These are phyloP conservation scores for Alosa alosa DNA, from an alignment of 2,113 vertebrate genomes.

Conservation along the genomic window DNA sequence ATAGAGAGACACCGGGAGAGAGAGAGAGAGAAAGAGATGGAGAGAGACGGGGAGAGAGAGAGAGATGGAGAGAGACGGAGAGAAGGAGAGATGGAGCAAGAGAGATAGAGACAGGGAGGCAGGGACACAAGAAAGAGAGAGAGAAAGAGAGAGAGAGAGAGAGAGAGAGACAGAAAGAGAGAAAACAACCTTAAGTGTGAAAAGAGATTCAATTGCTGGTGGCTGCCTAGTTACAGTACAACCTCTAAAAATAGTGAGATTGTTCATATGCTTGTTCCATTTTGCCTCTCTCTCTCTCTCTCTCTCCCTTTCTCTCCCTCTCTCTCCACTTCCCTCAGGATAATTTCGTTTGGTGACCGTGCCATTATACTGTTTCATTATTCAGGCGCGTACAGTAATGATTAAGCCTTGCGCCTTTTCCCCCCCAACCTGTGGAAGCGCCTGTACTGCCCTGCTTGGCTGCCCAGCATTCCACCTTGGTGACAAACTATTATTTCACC, in stretches of 20 bases:
- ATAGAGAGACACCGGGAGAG: no score
- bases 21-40: no score
- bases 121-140: not conserved
- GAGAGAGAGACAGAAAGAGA: not conserved
- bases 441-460: not conserved
- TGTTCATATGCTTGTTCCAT: slow-evolving; percentile 18
- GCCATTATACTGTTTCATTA: slow-evolving; percentile 35
- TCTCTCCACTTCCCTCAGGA: slow-evolving; percentile 11
- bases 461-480: slow-evolving; percentile 24
- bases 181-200: not conserved
- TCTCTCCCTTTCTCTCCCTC: not conserved
- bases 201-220: not conserved
- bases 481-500: slow-evolving; percentile 49
- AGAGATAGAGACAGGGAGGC: not conserved
- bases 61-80: not conserved
- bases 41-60: no score
- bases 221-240: slow-evolving; percentile 22
- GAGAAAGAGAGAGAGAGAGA: not conserved
- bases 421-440: not conserved
- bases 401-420: slow-evolving; percentile 23
- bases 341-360: slow-evolving; percentile 30
- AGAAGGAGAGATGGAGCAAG: not conserved
- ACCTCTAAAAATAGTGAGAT: slow-evolving; percentile 22
- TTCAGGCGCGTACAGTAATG: slow-evolving; percentile 27
- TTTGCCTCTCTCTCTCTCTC: slow-evolving; percentile 1